Evolutionary conservation across 23 tunicate genomes (phyloP), one percentile per base, ranked within the genome.

Genomic region (Phallusia fumigata): DNA sequence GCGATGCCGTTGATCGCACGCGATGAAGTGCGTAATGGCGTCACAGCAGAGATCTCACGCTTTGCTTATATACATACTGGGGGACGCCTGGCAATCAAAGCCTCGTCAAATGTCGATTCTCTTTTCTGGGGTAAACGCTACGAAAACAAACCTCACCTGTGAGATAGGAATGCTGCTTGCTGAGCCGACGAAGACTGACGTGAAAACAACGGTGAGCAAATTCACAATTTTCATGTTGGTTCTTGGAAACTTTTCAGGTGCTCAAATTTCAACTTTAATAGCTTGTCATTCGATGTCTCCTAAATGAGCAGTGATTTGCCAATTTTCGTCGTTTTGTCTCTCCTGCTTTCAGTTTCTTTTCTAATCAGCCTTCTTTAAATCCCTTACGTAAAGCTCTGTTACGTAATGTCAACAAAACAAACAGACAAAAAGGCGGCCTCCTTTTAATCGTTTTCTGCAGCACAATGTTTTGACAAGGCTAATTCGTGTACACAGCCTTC

Each of bases 321-420:
- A 40, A 40, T 5, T 40, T 40, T 5, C 28, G 69, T 58, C 3
- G 69, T 16, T 58, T 24, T 13, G 26, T 58, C 26, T 21, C 26
- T 22, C 13, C 28, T 58, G 26, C 69, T 58, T 21, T 58, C 28
- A 21, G 69, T 24, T 58, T 58, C 69, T 58, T 58, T 58, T 22
- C 69, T 24, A 21, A 22, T 22, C 69, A 58, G 69, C 69, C 69
- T 58, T 58, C 26, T 58, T 58, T 58, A 58, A 58, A 58, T 58
- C 69, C 69, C 15, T 58, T 58, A 58, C 69, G 69, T 58, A 58
- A 58, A 58, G 26, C 69, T 58, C 16, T 16, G 69, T 58, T 58
- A 58, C 69, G 69, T 58, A 58, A 58, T 58, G 16, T 58, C 69
- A 58, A 58, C 69, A 58, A 58, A 40, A 58, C 69, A 58, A 58